Conservation (phyloP, 2,888 invertebrate genomes). For the Zaprionus lineosus region DNA sequence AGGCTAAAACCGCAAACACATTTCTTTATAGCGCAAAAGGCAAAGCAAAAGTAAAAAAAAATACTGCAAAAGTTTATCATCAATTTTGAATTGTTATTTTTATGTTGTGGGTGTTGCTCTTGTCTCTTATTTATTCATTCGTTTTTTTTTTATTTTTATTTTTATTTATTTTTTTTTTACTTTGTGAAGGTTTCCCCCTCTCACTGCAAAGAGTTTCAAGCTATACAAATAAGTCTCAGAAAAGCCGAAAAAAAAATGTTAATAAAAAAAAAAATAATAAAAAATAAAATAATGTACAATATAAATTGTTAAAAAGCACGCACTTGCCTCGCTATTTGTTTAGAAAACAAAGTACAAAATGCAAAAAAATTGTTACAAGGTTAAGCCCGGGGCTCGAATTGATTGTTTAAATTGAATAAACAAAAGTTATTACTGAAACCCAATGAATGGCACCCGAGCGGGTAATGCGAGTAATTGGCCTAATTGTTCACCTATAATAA, state of each 20-base stretch:
- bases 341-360: conserved; percentile 42
- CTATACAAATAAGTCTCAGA: conserved; percentile 46
- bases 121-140: not conserved
- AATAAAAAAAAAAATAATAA: too few relatives aligned
- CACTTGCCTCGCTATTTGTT: conserved; percentile 52
- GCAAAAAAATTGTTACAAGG: conserved; percentile 45
- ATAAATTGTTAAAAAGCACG: conserved; percentile 56
- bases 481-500: conserved; percentile 35
- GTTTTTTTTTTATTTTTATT: not conserved
- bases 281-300: too few relatives aligned
- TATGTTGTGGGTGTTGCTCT: conserved; percentile 60
- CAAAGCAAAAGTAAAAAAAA: conserved; percentile 6
- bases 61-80: conserved; percentile 19
- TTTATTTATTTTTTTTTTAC: conserved; percentile 23
- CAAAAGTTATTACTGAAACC: conserved; percentile 40
- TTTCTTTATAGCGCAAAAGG: conserved; percentile 47
- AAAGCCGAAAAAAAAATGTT: conserved; percentile 28
- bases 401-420: conserved; percentile 59
- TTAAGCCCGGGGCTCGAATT: conserved; percentile 42
- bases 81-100: conserved; percentile 25
- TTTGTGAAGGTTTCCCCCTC: conserved; percentile 57
- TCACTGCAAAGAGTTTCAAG: conserved; percentile 33
- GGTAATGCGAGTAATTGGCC: conserved; percentile 39
- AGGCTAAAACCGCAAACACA: conserved; percentile 51
- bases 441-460: conserved; percentile 2